Evolutionary conservation across 1,140 invertebrate species (phyloP).

Genomic region (Vanessa atalanta): DNA sequence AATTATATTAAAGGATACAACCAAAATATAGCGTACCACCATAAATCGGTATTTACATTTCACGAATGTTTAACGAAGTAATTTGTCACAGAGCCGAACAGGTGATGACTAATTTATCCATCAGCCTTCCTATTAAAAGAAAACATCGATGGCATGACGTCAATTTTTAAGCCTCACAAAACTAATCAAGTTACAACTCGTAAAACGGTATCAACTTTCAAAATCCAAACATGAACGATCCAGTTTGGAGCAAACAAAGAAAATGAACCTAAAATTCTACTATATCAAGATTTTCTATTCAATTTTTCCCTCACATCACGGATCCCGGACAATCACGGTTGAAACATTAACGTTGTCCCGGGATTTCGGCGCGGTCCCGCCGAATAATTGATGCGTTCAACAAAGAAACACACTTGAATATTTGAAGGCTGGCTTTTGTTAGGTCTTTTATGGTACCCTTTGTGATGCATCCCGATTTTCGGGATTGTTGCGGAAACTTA

Average conservation of each 20-base stretch:
- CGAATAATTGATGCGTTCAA: slow-evolving; percentile 30
- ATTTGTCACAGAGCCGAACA: too few species aligned
- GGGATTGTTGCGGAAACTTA: slow-evolving; percentile 8
- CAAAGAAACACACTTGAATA: slow-evolving; percentile 25
- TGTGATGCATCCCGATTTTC: slow-evolving; percentile 13
- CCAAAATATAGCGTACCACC: too few species aligned
- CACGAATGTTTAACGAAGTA: too few species aligned
- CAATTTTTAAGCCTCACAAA: background rate
- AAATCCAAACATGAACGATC: slow-evolving; percentile 1
- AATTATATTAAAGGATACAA: too few species aligned
- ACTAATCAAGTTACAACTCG: background rate
- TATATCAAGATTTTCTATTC: slow-evolving; percentile 20
- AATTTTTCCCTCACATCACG: slow-evolving; percentile 20
- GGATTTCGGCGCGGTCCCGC: slow-evolving; percentile 6
- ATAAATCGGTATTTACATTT: too few species aligned
- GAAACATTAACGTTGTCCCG: slow-evolving; percentile 25
- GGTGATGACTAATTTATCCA: too few species aligned
- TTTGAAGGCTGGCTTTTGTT: slow-evolving; percentile 21
- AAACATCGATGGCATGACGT: too few species aligned
- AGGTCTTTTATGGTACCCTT: slow-evolving; percentile 18
- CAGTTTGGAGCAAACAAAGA: background rate
- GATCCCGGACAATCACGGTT: slow-evolving; percentile 16
- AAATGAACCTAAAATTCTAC: slow-evolving; percentile 3
- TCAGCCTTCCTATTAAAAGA: too few species aligned
- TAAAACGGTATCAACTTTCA: background rate